Evolutionary conservation across 2,797 vertebrate genomes (phyloP).

Genomic region (Nasua narica): DNA sequence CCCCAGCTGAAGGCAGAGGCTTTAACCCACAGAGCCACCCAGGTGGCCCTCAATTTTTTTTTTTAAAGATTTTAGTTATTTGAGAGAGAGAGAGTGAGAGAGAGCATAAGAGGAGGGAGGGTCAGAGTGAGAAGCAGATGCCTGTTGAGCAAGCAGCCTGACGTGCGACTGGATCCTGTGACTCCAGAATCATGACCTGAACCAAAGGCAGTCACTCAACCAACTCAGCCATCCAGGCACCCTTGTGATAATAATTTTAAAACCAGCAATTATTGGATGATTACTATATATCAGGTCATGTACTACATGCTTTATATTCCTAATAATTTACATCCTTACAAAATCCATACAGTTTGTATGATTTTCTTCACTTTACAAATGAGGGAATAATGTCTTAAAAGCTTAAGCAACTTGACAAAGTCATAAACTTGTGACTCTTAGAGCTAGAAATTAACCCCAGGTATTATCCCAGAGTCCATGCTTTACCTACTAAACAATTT

Average conservation of each 20-base stretch:
- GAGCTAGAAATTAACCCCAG: background rate
- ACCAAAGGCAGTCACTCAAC: no score
- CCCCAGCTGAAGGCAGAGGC: no score
- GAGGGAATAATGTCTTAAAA: background rate
- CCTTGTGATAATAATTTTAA: background rate
- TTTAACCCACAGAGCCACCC: no score
- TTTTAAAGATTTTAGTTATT: no score
- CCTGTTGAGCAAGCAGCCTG: no score
- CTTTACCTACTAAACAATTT: background rate
- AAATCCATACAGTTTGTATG: background rate
- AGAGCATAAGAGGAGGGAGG: no score
- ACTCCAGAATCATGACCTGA: no score
- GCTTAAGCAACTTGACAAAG: background rate
- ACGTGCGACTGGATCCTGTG: no score
- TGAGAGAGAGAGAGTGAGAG: no score
- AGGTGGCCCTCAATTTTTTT: no score
- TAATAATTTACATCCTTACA: background rate
- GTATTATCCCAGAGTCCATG: background rate
- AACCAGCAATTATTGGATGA: background rate
- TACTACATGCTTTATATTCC: background rate
- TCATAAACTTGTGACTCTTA: background rate
- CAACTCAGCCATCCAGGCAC: no score
- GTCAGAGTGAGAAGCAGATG: no score
- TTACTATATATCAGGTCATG: background rate
- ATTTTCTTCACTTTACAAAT: background rate